Evolutionary conservation across 1,140 invertebrate species (phyloP), one percentile per base, ranked within the genome.

Genomic region (Caenorhabditis brenneri): DNA sequence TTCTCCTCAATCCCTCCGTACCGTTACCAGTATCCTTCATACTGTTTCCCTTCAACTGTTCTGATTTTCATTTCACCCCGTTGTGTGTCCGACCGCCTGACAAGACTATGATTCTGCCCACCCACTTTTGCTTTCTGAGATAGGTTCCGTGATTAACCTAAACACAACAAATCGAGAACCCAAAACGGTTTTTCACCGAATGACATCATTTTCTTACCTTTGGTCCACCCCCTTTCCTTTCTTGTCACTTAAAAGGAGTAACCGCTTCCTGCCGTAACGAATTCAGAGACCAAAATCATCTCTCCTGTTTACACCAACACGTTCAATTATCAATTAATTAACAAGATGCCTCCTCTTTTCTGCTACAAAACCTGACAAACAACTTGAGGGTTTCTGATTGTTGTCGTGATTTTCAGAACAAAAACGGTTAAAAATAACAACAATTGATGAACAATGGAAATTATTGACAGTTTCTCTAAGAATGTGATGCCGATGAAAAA

Each of bases 171-270:
- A 5, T 42, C 39, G 39, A 5, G 5, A 5, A 5, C 53, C 22
- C 24, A 55, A 58, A 65, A 65, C 58, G 58, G 58, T 65, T 65
- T 65, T 65, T 65, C 58, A 65, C 15, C 58, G 29, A 65, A 65
- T 65, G 58, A 65, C 58, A 65, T 65, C 58, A 65, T 19, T 16
- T 33, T 58, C n/a, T 58, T 4, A 2, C 29, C 15, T 42, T 12
- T 29, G 53, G 53, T 55, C 53, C 53, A 55, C 58, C 31, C 24
- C 58, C 16, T 19, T 1, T 55, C 24, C 29, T 16, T 19, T 33
- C 58, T 36, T 36, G 3, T 19, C 58, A 65, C 31, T 65, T 65
- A 65, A 65, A 65, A 65, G 58, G 24, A 36, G 31, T 36, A 10
- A 36, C 58, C 58, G 58, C 58, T 33, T 65, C 10, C 31, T n/a